phyloP scores from a whole-genome alignment of 2,113 vertebrate species.

The Morone chrysops region DNA sequence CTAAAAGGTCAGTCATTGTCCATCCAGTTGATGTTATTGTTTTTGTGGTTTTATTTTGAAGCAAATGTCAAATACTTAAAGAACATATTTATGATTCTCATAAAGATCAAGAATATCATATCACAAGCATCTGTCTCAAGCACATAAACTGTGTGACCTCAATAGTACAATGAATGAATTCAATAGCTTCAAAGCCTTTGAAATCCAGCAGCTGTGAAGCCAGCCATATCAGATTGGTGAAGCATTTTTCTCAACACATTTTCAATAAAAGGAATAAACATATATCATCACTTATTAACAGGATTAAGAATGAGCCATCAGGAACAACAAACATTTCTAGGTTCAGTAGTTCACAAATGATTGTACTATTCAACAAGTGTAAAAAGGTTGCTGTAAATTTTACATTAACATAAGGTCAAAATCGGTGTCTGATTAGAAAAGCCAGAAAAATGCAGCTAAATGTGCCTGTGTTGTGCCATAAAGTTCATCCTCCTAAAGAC shows the following conservation, averaged over 20 bases:
- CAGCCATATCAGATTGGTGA: conserved; percentile 32
- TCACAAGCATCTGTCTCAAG: conserved; percentile 39
- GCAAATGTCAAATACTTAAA: background rate
- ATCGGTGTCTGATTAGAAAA: too few species aligned
- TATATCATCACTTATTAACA: conserved; percentile 11
- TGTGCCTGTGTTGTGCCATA: too few species aligned
- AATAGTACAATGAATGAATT: background rate
- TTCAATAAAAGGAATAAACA: conserved; percentile 9
- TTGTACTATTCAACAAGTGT: background rate
- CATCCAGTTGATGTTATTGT: background rate
- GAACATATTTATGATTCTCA: conserved; percentile 9
- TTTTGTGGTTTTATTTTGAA: conserved; percentile 1
- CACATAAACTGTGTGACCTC: conserved; percentile 21
- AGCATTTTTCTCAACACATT: conserved; percentile 9
- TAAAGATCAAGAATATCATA: conserved; percentile 11
- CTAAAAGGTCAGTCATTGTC: background rate
- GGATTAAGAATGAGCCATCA: conserved; percentile 4
- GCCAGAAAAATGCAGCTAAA: too few species aligned
- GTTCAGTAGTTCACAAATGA: conserved; percentile 9
- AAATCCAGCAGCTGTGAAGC: conserved; percentile 46
- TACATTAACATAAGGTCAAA: too few species aligned
- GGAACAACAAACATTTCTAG: background rate
- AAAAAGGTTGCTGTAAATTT: background rate
- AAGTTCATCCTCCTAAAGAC: too few species aligned
- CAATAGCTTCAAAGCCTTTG: conserved; percentile 27